Conservation (phyloP, 2,797 vertebrate species). For the Sternarchorhynchus goeldii region DNA sequence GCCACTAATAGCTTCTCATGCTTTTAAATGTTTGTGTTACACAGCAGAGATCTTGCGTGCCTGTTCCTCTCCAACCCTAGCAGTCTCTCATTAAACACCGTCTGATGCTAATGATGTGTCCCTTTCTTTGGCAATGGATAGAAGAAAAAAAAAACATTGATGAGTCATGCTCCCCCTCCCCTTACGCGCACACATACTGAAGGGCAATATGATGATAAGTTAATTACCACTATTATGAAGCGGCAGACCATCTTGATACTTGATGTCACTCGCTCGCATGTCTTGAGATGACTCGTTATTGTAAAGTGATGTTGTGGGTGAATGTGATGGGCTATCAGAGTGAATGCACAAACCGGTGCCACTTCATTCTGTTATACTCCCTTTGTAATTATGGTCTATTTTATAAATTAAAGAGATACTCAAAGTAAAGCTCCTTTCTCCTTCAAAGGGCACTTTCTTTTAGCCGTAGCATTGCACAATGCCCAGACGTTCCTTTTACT, state of each 20-base stretch:
- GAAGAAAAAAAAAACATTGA: constrained; percentile 48
- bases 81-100: constrained; percentile 45
- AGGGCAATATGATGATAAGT: constrained; percentile 68
- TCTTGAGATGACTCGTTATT: constrained; percentile 63
- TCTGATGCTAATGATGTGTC: constrained; percentile 46
- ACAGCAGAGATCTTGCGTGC: constrained; percentile 19
- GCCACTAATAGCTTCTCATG: constrained; percentile 10
- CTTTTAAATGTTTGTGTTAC: constrained; percentile 37
- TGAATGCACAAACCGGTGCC: constrained; percentile 41
- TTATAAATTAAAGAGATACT: constrained; percentile 53
- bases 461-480: too few species aligned
- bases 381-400: constrained; percentile 55
- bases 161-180: constrained; percentile 54
- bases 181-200: constrained; percentile 36
- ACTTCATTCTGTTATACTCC: constrained; percentile 43
- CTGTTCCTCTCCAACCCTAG: constrained; percentile 23
- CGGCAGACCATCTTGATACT: constrained; percentile 56
- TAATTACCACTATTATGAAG: constrained; percentile 70
- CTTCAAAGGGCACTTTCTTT: neutral
- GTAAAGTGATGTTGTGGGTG: constrained; percentile 63
- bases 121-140: constrained; percentile 56
- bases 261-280: constrained; percentile 57
- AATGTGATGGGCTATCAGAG: constrained; percentile 58
- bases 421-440: constrained; percentile 48
- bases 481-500: too few species aligned